Evolutionary conservation across 2,113 vertebrate species (phyloP), one percentile per base, ranked within the genome.

Genomic region (Oplegnathus fasciatus): DNA sequence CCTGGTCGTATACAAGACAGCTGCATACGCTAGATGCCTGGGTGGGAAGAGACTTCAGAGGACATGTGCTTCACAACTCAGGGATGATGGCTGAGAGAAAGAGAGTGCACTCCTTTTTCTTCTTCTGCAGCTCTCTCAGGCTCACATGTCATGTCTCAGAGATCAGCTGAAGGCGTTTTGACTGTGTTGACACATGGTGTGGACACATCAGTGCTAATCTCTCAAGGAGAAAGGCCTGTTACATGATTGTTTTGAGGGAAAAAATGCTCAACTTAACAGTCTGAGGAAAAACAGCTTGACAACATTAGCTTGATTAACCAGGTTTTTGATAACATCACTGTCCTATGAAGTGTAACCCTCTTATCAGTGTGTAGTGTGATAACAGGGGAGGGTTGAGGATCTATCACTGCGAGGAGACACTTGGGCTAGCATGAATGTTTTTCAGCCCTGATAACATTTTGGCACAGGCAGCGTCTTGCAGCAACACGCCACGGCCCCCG

Each of bases 21-120:
- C 85, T 90, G n/a, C n/a, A n/a, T n/a, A n/a, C n/a, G 90, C 62
- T 62, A 1, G 58, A 87, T 65, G 60, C 70, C 76, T 72, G 80
- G 37, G 28, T 55, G 66, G 58, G 76, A 54, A 66, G 68, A 76
- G 79, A 73, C 76, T 74, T 85, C 66, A 80, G 57, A 79, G 46
- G 75, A 83, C 60, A 68, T 58, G 52, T 77, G 88, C 65, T 42
- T 72, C 70, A 69, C 80, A 61, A 81, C 50, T 79, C 58, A 1
- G 28, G 42, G n/a, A 69, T 60, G 66, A 84, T 24, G 24, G 68
- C 75, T 65, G 44, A 42, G 57, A 61, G 48, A 58, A 62, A 75
- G 65, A 68, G 58, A 70, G 30, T 11, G 57, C 69, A 52, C 60
- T 79, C 50, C 70, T 37, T 80, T 78, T 61, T 74, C 46, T 75